Evolutionary conservation across 2,888 invertebrate genomes (phyloP).

Genomic region (Molorchus minor): DNA sequence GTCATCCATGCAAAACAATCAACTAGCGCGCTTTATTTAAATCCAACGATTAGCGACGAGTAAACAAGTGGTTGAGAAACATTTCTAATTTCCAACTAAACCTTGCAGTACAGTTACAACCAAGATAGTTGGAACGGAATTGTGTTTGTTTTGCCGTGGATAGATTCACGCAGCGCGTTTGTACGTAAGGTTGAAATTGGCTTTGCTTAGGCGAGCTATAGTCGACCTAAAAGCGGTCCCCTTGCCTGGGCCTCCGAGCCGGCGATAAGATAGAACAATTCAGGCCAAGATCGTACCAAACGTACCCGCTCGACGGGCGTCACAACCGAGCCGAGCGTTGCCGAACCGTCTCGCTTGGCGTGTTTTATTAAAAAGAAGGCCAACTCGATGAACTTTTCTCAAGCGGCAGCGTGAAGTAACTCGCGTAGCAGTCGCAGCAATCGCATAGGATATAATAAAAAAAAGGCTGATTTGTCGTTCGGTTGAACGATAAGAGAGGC

Average conservation of each 20-base stretch:
- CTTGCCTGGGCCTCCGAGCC: conserved; percentile 59
- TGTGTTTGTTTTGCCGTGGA: conserved; percentile 56
- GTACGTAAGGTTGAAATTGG: conserved; percentile 50
- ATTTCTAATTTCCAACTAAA: conserved; percentile 39
- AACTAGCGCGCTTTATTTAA: conserved; percentile 16
- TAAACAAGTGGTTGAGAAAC: conserved; percentile 55
- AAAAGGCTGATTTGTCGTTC: conserved; percentile 41
- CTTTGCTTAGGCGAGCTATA: conserved; percentile 39
- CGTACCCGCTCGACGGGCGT: conserved; percentile 22
- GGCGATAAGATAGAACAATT: conserved; percentile 55
- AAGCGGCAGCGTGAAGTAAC: conserved; percentile 56
- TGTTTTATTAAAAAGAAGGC: conserved; percentile 57
- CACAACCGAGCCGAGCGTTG: conserved; percentile 25
- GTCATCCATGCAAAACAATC: conserved; percentile 3
- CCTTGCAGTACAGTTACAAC: conserved; percentile 42
- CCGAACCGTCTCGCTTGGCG: conserved; percentile 43
- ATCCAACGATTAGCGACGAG: conserved; percentile 30
- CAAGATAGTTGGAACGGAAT: conserved; percentile 57
- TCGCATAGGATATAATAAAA: conserved; percentile 42
- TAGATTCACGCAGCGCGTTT: conserved; percentile 54
- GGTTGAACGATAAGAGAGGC: conserved; percentile 51
- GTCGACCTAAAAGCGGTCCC: conserved; percentile 48
- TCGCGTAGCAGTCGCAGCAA: conserved; percentile 51
- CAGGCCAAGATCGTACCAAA: conserved; percentile 23
- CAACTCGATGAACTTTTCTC: conserved; percentile 60